Evolutionary conservation across 2,113 vertebrate genomes (phyloP), one percentile per base, ranked within the genome.

Genomic region (Motacilla alba): DNA sequence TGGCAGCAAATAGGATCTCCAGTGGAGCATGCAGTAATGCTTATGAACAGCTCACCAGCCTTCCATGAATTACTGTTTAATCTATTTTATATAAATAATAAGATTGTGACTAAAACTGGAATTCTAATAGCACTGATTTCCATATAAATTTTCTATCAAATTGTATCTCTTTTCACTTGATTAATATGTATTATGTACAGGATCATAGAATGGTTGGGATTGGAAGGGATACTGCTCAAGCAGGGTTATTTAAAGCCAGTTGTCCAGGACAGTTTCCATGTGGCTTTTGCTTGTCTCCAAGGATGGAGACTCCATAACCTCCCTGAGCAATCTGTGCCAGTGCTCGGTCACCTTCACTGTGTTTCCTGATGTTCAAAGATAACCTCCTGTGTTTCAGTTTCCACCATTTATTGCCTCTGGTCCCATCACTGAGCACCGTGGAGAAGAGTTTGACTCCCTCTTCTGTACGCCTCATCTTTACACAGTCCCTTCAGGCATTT

Each of bases 301-400:
- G 35, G 62, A 31, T 0, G 8, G 13, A 49, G 6, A 63, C 13
- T 52, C n/a, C 9, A 49, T 30, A 63, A 20, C 1, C 1, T n/a
- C n/a, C 13, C 8, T 28, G 50, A 15, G 24, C 7, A 74, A n/a
- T 6, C 19, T 49, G 15, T 3, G 3, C 21, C 31, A 75, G 28
- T 31, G 23, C 27, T 44, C 0, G 0, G 26, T 58, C 31, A 85
- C 27, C 5, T 11, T 70, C 24, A 33, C 0, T 81, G 3, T 15
- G 10, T 37, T 41, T 87, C 31, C 35, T 75, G 60, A 75, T n/a
- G 13, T 44, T 78, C 21, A 18, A 27, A 60, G 0, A 12, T 20
- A 63, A 33, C 11, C 26, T 69, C 28, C 9, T 20, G 10, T 63
- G 14, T 37, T 92, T 92, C 44, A 4, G 4, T 7, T 62, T 80